Base-by-base conservation (phyloP, 2,888 invertebrate species). In the Leptopilina myrica region DNA sequence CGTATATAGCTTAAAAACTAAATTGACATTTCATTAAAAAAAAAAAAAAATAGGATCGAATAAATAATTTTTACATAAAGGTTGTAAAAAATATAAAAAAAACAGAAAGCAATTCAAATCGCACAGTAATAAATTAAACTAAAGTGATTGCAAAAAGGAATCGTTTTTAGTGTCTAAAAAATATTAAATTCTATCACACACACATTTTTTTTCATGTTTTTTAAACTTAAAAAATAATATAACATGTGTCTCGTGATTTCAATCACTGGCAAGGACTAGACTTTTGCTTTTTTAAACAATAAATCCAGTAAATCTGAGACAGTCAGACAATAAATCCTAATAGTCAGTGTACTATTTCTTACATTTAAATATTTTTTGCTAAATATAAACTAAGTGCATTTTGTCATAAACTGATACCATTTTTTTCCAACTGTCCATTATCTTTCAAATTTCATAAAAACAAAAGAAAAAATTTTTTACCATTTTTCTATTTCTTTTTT, bases 1-100 rank as follows among this genome's bases (percentile, higher is more conserved):
- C 87, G 86, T 87, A 20, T 20, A 20, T 20, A 84, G 64, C 66
- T 80, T 84, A 77, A 85, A 85, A 89, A 89, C 86, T 87, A 81
- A 87, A 86, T 80, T 79, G 84, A 87, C 83, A 84, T 86, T 84
- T 85, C 64, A 81, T 86, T 87, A 65, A 88, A 89, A 20, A 8
- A 65, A 88, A 89, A 20, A 8, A 87, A 88, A 89, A 88, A 33
- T 33, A 1, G 43, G 7, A 43, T 7, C 7, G 43, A 89, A 89
- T 87, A 87, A 87, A 86, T 78, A 75, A 75, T 79, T 80, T 80
- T 80, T 80, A 76, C 46, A 40, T 49, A 43, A 76, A 56, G 77
- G 49, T 76, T 11, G 78, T 69, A 83, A 82, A 81, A 79, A 80
- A 76, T 20, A 69, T 62, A 20, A 26, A 20, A 26, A 46, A 65